Evolutionary conservation across 2,113 vertebrate genomes (phyloP), one percentile per base, ranked within the genome.

Genomic region (Chaenocephalus aceratus): DNA sequence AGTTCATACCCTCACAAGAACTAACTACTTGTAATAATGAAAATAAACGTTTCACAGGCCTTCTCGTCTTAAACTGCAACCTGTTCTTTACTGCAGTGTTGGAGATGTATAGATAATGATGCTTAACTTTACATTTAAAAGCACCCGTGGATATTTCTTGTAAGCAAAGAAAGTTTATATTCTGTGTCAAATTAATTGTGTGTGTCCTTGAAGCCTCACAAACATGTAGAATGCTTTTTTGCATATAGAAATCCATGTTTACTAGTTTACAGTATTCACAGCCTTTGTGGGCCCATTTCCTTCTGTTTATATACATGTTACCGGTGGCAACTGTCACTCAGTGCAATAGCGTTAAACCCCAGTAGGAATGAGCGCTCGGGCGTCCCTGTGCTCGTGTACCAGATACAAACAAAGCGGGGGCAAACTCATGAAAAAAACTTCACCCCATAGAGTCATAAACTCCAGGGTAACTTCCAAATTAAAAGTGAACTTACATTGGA

Each of bases 111-210:
- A n/a, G 9, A 68, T 44, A 64, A 73, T 65, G 44, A 68, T 62
- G 53, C 26, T 56, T 9, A 21, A 59, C 14, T 75, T 68, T 57
- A 10, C 8, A 46, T 59, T 49, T 70, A 80, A 79, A 80, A 60
- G 23, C 34, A 53, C 58, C 63, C 63, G 23, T 51, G 46, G 51
- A 53, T 62, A 59, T 64, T 60, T 58, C 75, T 82, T 54, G 34
- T 66, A 53, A 82, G 69, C 30, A 80, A 85, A 59, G 11, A 15
- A 23, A 72, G 72, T 60, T 71, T 66, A 61, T 18, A 65, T 41
- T 63, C 34, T 45, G 16, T 18, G 6, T 10, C 41, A 6, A 54
- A 62, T 11, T 5, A 3, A 65, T 14, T 49, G 23, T 44, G 30
- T 53, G 14, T 45, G 3, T 62, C 44, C 64, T 75, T 41, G 10